These are phyloP conservation scores for Limnephilus auricula DNA, from an alignment of 2,888 invertebrate genomes.

Conservation along the genomic window DNA sequence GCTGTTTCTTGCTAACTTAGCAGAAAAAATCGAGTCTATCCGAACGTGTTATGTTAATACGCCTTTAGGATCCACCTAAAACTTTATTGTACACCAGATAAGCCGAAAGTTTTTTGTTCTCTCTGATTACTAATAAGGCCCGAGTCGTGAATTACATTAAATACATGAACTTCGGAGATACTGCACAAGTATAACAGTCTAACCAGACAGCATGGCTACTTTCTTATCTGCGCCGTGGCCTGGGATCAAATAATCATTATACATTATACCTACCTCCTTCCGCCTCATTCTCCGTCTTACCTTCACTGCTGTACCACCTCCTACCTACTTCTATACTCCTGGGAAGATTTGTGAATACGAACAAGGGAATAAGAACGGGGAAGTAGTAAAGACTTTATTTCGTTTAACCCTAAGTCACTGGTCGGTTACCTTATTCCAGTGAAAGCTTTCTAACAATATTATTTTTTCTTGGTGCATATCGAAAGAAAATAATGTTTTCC, in stretches of 20 bases:
- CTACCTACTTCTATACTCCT: not conserved
- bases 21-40: not conserved
- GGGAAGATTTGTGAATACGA: not conserved
- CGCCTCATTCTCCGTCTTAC: not conserved
- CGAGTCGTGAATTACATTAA: slow-evolving; percentile 44
- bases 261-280: slow-evolving; percentile 15
- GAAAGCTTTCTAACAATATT: no score
- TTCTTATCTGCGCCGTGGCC: slow-evolving; percentile 24
- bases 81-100: slow-evolving; percentile 32
- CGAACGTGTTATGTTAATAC: slow-evolving; percentile 46
- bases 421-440: not conserved
- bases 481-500: no score
- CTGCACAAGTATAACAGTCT: not conserved
- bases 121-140: slow-evolving; percentile 38
- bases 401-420: not conserved
- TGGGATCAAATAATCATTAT: slow-evolving; percentile 39
- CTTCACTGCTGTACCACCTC: not conserved
- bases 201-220: slow-evolving; percentile 46
- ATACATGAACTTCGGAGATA: slow-evolving; percentile 34
- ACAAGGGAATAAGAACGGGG: not conserved
- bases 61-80: slow-evolving; percentile 29
- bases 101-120: slow-evolving; percentile 33
- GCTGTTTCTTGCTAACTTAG: not conserved
- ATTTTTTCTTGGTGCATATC: no score
- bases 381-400: not conserved